phyloP scores from a whole-genome alignment of 2,113 vertebrate species.

The Morphnarchus princeps region DNA sequence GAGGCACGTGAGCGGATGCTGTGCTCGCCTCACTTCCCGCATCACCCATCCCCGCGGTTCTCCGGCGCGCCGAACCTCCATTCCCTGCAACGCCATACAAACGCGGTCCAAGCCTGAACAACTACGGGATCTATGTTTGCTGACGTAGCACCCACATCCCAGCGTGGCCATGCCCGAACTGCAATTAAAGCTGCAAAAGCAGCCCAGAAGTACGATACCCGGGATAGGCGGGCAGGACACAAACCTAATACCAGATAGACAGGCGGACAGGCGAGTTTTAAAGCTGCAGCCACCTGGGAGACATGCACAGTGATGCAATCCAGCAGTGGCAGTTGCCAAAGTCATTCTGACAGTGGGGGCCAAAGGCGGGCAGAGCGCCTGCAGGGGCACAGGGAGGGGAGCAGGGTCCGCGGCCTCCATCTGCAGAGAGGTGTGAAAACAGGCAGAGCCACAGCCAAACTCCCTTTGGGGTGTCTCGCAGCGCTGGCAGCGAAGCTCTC shows the following conservation, averaged over 20 bases:
- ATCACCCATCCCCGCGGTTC: background rate
- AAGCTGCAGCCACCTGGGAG: constrained; percentile 53
- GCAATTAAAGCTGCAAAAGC: background rate
- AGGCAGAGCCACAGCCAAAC: background rate
- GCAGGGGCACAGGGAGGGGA: background rate
- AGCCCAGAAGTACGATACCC: background rate
- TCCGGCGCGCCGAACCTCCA: background rate
- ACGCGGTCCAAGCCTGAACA: background rate
- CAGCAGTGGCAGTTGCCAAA: constrained; percentile 35
- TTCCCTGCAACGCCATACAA: background rate
- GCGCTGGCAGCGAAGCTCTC: background rate
- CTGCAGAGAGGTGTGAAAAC: constrained; percentile 37
- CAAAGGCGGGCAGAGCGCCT: background rate
- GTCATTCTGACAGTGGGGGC: background rate
- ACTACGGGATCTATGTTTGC: background rate
- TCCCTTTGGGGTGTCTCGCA: constrained; percentile 24
- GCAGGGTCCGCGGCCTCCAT: background rate
- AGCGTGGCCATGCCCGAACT: background rate
- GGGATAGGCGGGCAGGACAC: background rate
- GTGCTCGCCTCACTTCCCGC: background rate
- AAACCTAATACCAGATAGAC: background rate
- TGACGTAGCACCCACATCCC: background rate
- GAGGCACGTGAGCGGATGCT: background rate
- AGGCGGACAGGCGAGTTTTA: background rate
- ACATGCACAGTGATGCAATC: background rate